These are phyloP conservation scores for Bugula neritina DNA, from an alignment of 2,888 invertebrate genomes.

Conservation along the genomic window DNA sequence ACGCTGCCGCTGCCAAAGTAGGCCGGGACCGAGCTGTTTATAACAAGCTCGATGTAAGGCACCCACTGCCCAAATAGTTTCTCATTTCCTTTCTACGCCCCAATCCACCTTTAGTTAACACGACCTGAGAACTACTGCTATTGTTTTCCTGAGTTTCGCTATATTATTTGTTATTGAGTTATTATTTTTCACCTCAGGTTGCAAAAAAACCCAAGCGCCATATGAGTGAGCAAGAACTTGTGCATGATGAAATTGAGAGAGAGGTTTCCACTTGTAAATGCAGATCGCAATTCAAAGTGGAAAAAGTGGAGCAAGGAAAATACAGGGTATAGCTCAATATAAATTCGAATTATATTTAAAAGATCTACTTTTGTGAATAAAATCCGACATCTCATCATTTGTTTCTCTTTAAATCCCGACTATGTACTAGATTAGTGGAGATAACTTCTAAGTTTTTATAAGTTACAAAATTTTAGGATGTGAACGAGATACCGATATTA, in stretches of 20 bases:
- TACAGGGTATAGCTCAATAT: conserved; percentile 46
- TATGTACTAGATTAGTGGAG: too few relatives aligned
- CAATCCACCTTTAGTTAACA: too few relatives aligned
- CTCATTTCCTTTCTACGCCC: neutral
- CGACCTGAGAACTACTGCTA: too few relatives aligned
- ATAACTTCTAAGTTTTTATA: too few relatives aligned
- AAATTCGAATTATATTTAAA: too few relatives aligned
- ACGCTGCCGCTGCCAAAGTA: conserved; percentile 24
- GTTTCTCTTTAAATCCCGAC: too few relatives aligned
- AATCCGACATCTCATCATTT: too few relatives aligned
- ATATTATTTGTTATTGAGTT: conserved; percentile 14
- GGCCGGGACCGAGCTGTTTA: conserved; percentile 20
- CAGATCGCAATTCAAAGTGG: conserved; percentile 44
- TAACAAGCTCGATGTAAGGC: conserved; percentile 25
- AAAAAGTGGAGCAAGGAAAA: conserved; percentile 49
- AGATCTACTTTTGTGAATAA: too few relatives aligned
- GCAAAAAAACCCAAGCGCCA: conserved; percentile 30
- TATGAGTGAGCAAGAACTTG: conserved; percentile 45
- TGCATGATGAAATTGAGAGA: conserved; percentile 51
- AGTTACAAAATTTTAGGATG: conserved; percentile 6
- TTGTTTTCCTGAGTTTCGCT: too few relatives aligned
- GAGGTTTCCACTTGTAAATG: conserved; percentile 51
- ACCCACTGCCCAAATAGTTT: neutral
- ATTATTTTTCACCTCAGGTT: neutral
- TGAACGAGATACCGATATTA: conserved; percentile 3